phyloP scores from a whole-genome alignment of 1,140 invertebrate species.

The Andricus grossulariae region DNA sequence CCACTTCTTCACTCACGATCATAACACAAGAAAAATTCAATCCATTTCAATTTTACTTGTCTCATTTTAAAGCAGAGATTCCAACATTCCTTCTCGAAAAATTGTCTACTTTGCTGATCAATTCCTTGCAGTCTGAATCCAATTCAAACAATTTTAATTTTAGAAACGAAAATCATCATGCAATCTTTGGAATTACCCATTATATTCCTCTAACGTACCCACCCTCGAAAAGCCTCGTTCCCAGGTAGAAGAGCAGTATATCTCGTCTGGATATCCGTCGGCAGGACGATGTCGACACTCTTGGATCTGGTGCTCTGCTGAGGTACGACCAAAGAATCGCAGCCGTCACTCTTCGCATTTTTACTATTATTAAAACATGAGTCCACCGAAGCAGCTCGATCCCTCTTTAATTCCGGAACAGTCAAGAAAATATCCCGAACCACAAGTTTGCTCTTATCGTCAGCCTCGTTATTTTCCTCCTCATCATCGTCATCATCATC shows the following conservation, averaged over 20 bases:
- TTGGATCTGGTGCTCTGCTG: constrained; percentile 85
- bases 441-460: constrained; percentile 64
- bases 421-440: constrained; percentile 86
- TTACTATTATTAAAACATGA: constrained; percentile 85
- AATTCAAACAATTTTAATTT: no score
- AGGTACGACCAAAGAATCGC: constrained; percentile 81
- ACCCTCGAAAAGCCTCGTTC: constrained; percentile 69
- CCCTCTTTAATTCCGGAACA: constrained; percentile 87
- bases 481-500: constrained; percentile 57
- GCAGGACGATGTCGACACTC: constrained; percentile 93
- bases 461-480: constrained; percentile 68
- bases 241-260: constrained; percentile 83
- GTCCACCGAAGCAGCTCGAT: constrained; percentile 89
- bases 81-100: no score
- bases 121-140: no score
- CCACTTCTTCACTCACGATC: no score
- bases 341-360: constrained; percentile 83
- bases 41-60: no score
- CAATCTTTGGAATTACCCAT: not conserved
- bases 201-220: constrained; percentile 58
- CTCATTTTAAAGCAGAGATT: no score
- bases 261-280: constrained; percentile 88
- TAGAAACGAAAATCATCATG: not conserved
- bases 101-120: no score
- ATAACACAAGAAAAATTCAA: no score